phyloP scores from a whole-genome alignment of 1,140 invertebrate genomes.

The Cyclargus thomasi region DNA sequence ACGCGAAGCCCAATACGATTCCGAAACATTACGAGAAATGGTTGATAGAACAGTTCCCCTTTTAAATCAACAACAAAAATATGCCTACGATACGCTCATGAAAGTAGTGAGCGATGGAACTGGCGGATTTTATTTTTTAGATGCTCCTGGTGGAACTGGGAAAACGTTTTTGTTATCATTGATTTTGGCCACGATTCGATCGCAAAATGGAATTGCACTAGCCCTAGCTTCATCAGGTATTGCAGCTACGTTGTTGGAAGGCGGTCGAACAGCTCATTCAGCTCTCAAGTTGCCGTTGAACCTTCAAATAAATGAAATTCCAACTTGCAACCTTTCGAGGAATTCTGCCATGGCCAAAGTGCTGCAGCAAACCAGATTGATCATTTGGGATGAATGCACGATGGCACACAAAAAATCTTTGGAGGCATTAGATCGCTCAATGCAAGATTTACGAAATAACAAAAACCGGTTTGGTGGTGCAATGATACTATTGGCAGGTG shows the following conservation, averaged over 20 bases:
- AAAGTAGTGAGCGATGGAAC: slow-evolving; percentile 29
- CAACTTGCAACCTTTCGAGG: slow-evolving; percentile 38
- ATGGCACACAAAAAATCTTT: slow-evolving; percentile 46
- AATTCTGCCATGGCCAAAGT: slow-evolving; percentile 22
- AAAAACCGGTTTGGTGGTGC: slow-evolving; percentile 38
- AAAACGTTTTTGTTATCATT: slow-evolving; percentile 64
- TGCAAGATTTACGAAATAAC: slow-evolving; percentile 50
- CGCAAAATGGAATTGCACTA: slow-evolving; percentile 48
- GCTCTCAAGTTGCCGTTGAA: slow-evolving; percentile 53
- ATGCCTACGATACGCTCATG: slow-evolving; percentile 25
- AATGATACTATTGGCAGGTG: slow-evolving; percentile 32
- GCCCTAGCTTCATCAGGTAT: slow-evolving; percentile 76
- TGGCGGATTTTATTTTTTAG: slow-evolving; percentile 36
- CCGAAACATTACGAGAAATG: slow-evolving; percentile 20
- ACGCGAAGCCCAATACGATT: not conserved
- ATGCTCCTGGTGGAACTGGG: slow-evolving; percentile 65
- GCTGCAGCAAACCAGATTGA: no score
- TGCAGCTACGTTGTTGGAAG: slow-evolving; percentile 71
- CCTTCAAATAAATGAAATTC: slow-evolving; percentile 41
- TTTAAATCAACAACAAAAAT: slow-evolving; percentile 27
- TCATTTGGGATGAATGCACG: slow-evolving; percentile 48
- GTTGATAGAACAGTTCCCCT: slow-evolving; percentile 20
- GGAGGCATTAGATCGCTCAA: slow-evolving; percentile 39
- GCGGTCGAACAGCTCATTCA: slow-evolving; percentile 75
- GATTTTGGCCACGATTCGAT: slow-evolving; percentile 45